These are phyloP conservation scores for Poecile montanus DNA, from an alignment of 2,797 vertebrate species.

Conservation along the genomic window DNA sequence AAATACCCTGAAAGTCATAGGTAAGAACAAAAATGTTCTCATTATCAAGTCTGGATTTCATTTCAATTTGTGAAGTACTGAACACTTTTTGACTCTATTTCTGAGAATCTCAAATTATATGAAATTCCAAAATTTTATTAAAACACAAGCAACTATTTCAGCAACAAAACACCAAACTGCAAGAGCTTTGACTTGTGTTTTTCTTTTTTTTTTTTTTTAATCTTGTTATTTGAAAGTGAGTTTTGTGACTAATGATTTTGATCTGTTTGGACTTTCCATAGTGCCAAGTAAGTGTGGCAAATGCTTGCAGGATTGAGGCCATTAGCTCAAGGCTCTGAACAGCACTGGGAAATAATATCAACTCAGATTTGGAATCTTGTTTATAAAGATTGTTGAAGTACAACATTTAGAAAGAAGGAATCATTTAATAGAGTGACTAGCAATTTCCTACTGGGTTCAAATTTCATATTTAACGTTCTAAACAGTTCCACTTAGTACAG, in stretches of 20 bases:
- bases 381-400: neutral
- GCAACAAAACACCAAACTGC: neutral
- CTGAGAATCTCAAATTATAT: neutral
- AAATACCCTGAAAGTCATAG: neutral
- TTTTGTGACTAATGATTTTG: neutral
- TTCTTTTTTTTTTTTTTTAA: no score
- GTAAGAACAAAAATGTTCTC: neutral
- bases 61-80: neutral
- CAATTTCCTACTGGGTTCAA: neutral
- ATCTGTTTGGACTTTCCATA: neutral
- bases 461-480: neutral
- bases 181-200: neutral
- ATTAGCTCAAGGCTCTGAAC: neutral
- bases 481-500: neutral
- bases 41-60: neutral
- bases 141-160: neutral
- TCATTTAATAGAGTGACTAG: neutral
- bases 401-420: neutral
- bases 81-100: neutral
- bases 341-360: neutral
- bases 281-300: neutral
- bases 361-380: neutral
- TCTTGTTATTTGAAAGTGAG: neutral
- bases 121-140: neutral
- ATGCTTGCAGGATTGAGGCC: neutral